Evolutionary conservation across 1,140 invertebrate genomes (phyloP).

Genomic region (Zaprionus capensis): DNA sequence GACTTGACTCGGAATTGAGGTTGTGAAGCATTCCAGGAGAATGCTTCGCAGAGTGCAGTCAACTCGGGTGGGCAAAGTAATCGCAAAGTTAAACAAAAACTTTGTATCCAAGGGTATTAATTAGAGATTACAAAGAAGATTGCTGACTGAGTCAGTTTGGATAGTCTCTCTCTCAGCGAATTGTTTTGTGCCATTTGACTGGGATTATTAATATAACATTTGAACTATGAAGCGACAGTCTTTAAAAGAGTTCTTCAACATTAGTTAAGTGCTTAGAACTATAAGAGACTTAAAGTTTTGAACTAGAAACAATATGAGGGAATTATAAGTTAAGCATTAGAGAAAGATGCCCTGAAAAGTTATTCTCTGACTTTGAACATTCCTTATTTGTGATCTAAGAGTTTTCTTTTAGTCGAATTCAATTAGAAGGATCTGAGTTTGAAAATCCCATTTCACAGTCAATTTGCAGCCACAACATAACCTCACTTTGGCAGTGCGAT

Average conservation of each 20-base stretch:
- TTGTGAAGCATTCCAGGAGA: slow-evolving; percentile 9
- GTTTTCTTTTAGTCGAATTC: background rate
- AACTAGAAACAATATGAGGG: too few species aligned
- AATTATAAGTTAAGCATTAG: too few species aligned
- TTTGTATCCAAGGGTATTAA: slow-evolving; percentile 31
- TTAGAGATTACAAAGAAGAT: slow-evolving; percentile 35
- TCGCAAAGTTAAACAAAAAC: slow-evolving; percentile 26
- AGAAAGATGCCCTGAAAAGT: too few species aligned
- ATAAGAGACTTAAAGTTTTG: background rate
- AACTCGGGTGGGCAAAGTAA: slow-evolving; percentile 24
- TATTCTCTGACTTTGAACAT: too few species aligned
- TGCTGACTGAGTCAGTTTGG: slow-evolving; percentile 17
- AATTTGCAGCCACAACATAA: background rate
- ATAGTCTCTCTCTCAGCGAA: background rate
- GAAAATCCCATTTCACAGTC: background rate
- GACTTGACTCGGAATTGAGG: slow-evolving; percentile 2
- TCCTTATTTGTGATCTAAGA: background rate
- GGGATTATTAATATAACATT: slow-evolving; percentile 25
- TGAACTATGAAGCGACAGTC: slow-evolving; percentile 2
- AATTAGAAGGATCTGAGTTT: background rate
- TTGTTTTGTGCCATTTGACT: slow-evolving; percentile 1
- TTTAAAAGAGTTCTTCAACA: background rate
- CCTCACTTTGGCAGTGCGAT: background rate
- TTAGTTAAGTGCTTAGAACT: background rate
- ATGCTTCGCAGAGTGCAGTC: slow-evolving; percentile 12